phyloP scores from a whole-genome alignment of 2,888 invertebrate species.

The Cataglyphis albicans region DNA sequence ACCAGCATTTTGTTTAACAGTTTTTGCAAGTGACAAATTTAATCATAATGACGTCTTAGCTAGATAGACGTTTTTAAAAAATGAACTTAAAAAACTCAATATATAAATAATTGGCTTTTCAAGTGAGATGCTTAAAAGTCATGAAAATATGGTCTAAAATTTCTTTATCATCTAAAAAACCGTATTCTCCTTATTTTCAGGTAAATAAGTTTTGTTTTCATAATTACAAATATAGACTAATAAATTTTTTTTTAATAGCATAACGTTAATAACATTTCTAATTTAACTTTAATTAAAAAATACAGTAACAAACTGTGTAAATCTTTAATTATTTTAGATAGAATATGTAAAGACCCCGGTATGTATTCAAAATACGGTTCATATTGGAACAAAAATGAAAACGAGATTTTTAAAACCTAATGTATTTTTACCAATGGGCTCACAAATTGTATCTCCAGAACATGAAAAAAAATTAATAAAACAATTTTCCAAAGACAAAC shows the following conservation, averaged over 20 bases:
- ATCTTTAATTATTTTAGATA: conserved; percentile 7
- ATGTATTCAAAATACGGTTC: conserved; percentile 12
- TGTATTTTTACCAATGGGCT: conserved; percentile 1
- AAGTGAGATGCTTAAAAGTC: conserved; percentile 5
- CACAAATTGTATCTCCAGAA: neutral
- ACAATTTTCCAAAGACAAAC: too few species aligned
- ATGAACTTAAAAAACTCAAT: conserved; percentile 2
- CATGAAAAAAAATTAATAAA: too few species aligned
- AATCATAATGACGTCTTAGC: neutral
- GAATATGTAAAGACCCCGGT: neutral
- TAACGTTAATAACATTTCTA: too few species aligned
- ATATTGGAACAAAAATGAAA: conserved; percentile 19
- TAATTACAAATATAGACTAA: neutral
- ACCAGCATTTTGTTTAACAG: conserved; percentile 5
- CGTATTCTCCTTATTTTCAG: neutral
- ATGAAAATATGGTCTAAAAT: conserved; percentile 16
- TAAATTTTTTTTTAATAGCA: too few species aligned
- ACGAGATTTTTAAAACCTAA: conserved; percentile 12
- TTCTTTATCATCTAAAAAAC: neutral
- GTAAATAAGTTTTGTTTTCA: neutral
- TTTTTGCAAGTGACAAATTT: conserved; percentile 5
- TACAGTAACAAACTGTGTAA: neutral
- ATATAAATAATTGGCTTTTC: conserved; percentile 11
- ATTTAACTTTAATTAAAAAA: neutral
- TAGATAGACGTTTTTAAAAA: neutral